These are phyloP conservation scores for Excalfactoria chinensis DNA, from an alignment of 2,113 vertebrate species.

Conservation along the genomic window DNA sequence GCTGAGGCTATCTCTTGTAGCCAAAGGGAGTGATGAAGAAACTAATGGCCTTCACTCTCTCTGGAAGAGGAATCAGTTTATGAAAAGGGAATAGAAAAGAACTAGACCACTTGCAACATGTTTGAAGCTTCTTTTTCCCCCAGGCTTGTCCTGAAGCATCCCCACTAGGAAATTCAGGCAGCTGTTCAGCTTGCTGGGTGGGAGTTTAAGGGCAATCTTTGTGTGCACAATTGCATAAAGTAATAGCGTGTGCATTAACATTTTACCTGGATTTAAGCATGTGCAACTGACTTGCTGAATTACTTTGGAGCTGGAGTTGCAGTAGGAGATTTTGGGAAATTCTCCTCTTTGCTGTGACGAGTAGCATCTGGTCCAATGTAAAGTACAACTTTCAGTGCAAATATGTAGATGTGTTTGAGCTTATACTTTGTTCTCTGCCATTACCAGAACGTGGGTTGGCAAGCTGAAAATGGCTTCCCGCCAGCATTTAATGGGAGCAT, in stretches of 20 bases:
- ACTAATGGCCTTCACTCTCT: not conserved
- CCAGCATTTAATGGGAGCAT: conserved; percentile 50
- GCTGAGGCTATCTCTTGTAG: not conserved
- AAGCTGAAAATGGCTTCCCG: conserved; percentile 51
- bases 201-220: not conserved
- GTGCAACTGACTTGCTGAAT: not conserved
- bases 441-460: conserved; percentile 15
- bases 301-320: not conserved
- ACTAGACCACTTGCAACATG: not conserved
- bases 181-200: not conserved
- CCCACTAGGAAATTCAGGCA: not conserved
- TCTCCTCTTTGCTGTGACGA: conserved; percentile 7
- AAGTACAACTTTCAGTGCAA: not conserved
- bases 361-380: not conserved
- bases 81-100: conserved; percentile 9
- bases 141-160: not conserved
- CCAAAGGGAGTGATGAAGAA: not conserved
- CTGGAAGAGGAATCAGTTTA: conserved; percentile 14
- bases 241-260: not conserved
- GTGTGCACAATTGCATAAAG: not conserved
- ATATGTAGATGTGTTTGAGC: conserved; percentile 36
- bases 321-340: not conserved
- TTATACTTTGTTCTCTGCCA: conserved; percentile 52
- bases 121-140: not conserved
- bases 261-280: not conserved